Evolutionary conservation across 2,797 vertebrate genomes (phyloP), one percentile per base, ranked within the genome.

Genomic region (Coreius guichenoti): DNA sequence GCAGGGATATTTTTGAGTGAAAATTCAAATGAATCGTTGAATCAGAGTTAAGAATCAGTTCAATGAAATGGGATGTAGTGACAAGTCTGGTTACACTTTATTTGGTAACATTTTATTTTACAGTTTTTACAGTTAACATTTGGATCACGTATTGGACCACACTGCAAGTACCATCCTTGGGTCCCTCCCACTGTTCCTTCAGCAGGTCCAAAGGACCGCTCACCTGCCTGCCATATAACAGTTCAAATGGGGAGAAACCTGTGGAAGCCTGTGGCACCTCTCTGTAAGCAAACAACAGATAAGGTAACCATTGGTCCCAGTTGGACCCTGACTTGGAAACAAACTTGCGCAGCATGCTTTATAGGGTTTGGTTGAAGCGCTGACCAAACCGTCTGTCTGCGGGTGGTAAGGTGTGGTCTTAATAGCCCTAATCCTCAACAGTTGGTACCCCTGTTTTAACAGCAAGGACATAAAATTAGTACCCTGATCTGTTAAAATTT

Each of bases 291-390:
- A 83, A 82, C 11, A 88, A 47, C 0, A 80, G 51, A 51, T 72
- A 86, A 5, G 84, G 84, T 8, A 88, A 67, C 87, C 82, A 87
- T 31, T 76, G 17, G 39, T 77, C 61, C 77, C 69, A 88, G 8
- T 80, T 76, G 0, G 16, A 21, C 16, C 87, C 73, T 51, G 77
- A 23, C 13, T 81, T 7, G 23, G 33, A 58, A 3, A 88, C 58
- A 23, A 83, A 83, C n/a, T 65, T 83, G 9, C 45, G 13, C 21
- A 88, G 80, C 80, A 88, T 83, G 17, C 3, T 74, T 33, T 83
- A 86, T 11, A 85, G 16, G 8, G 80, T 82, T 9, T 49, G 69
- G 5, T 56, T 82, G 23, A 86, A 86, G 4, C 58, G 16, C 31
- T 76, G 29, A 80, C 83, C 17, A 85, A 43, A 6, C 67, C 54